Percentiles rank a stretch among this genome's conserved stretches.
Evolutionary conservation across 2,113 vertebrate species (phyloP).

Genomic region (Xiphophorus hellerii): DNA sequence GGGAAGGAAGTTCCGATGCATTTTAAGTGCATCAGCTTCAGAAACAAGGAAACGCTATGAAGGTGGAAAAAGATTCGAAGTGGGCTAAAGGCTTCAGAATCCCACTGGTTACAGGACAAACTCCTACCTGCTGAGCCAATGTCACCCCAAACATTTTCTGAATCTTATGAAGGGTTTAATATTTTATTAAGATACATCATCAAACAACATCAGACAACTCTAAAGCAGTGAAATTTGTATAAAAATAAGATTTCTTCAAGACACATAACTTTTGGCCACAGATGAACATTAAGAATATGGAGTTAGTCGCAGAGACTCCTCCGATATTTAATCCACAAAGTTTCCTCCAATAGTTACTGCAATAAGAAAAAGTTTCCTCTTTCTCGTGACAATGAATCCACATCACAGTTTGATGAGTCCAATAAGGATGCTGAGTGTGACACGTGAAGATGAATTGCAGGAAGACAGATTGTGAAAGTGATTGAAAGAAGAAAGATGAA

Average conservation of each 20-base stretch:
- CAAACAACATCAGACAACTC: no score
- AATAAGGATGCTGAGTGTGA: constrained; percentile 12
- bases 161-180: no score
- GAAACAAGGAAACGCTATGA: no score
- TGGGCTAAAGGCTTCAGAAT: no score
- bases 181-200: no score
- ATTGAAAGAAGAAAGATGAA: constrained; percentile 43
- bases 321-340: background rate
- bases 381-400: constrained; percentile 26
- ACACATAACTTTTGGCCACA: no score
- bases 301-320: background rate
- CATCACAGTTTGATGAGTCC: constrained; percentile 19
- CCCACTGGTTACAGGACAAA: no score
- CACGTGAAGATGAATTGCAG: constrained; percentile 33
- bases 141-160: background rate
- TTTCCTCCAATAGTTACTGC: background rate
- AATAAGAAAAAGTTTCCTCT: background rate
- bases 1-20: no score
- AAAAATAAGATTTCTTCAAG: no score
- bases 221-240: no score
- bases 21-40: constrained; percentile 3
- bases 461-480: constrained; percentile 45
- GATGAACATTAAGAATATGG: background rate
- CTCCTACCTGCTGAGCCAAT: no score
- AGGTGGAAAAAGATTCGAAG: no score